Evolutionary conservation across 1,140 invertebrate species (phyloP), one percentile per base, ranked within the genome.

Genomic region (Stegodyphus dumicola): DNA sequence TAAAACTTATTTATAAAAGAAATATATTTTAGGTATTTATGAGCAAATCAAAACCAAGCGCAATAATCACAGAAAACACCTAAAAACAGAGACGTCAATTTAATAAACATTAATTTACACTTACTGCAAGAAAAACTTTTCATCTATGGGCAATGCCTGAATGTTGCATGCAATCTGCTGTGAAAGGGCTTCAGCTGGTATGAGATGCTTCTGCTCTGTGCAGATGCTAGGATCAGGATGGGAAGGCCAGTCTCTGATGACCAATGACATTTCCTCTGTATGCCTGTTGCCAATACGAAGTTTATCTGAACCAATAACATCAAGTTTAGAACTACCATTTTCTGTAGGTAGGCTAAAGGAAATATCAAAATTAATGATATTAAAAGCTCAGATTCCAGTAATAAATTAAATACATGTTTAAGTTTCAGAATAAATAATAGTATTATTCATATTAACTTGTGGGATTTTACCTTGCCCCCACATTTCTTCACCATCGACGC

Each of bases 71-170:
- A 33, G 33, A 33, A 33, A 33, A 33, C 33, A 33, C 33, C 33
- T 33, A 33, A 33, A 33, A 33, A 33, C 33, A 33, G 33, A 33
- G 33, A 33, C 3, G 33, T 1, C 33, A 33, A 3, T 33, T 1
- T 1, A 33, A 33, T 33, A 33, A 33, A 33, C 3, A 33, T 33
- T 33, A 33, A 33, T 33, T 33, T 33, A 33, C 15, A 78, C 77
- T 78, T 69, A 78, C 77, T 78, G 77, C 3, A 78, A 49, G 6
- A 78, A 78, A 69, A 69, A 78, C 9, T 78, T 78, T 78, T 78
- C 77, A 69, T 78, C 77, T 53, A 53, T 15, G 11, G 77, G 66
- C n/a, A 67, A 67, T 7, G 65, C 17, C 15, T 78, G 77, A 69
- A 78, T 78, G 56, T 78, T 67, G 11, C 49, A 78, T 18, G 77